Conservation (phyloP, 2,113 vertebrate genomes). For the Silurus glanis region DNA sequence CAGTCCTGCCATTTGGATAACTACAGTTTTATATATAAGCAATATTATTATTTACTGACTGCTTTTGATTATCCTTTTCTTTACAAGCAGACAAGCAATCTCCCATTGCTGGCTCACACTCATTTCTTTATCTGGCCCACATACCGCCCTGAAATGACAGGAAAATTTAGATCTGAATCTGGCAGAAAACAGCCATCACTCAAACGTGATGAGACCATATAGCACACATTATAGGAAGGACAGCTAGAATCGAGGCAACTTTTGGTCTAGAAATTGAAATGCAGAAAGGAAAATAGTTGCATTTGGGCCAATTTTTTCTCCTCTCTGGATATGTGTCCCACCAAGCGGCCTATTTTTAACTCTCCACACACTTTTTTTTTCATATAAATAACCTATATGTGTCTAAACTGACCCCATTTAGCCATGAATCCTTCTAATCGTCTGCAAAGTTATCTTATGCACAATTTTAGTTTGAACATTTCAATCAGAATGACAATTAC, state of each 20-base stretch:
- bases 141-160: background rate
- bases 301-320: background rate
- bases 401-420: background rate
- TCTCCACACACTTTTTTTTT: background rate
- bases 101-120: background rate
- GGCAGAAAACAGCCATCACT: background rate
- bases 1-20: background rate
- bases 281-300: background rate
- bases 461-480: background rate
- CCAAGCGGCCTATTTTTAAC: background rate
- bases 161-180: background rate
- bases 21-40: background rate
- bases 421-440: background rate
- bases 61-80: background rate
- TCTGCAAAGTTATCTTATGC: background rate
- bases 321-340: background rate
- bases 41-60: background rate
- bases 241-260: background rate
- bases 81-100: background rate
- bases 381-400: background rate
- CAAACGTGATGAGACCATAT: background rate
- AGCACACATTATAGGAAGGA: background rate
- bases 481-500: background rate
- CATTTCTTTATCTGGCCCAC: background rate
- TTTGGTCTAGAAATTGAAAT: slow-evolving; percentile 4